These are phyloP conservation scores for Cylas formicarius DNA, from an alignment of 1,140 invertebrate species.

Conservation along the genomic window DNA sequence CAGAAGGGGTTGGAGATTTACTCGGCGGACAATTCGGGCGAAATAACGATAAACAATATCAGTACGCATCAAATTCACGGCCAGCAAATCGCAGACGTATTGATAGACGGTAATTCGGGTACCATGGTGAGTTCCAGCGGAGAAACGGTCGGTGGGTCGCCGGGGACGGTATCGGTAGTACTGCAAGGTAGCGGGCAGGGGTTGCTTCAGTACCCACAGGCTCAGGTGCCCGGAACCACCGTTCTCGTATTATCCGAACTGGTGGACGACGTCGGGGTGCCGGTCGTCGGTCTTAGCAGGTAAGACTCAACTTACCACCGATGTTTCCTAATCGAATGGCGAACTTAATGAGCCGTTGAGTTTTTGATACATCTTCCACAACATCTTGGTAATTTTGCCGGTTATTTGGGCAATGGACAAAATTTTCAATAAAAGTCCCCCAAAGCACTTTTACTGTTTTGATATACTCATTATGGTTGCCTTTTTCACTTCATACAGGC, in stretches of 20 bases:
- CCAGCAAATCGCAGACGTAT: conserved; percentile 44
- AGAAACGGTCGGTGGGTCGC: conserved; percentile 41
- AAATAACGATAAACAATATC: conserved; percentile 41
- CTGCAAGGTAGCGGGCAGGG: conserved; percentile 39
- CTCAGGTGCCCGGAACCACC: conserved; percentile 42
- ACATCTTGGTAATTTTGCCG: too few relatives aligned
- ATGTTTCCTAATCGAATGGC: neutral
- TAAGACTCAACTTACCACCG: conserved; percentile 19
- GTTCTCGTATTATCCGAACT: conserved; percentile 50
- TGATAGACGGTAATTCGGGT: conserved; percentile 44
- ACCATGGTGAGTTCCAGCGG: conserved; percentile 33
- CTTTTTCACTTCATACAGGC: too few relatives aligned
- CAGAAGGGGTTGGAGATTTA: conserved; percentile 46
- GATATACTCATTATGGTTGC: too few relatives aligned
- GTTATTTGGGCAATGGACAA: too few relatives aligned
- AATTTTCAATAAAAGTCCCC: too few relatives aligned
- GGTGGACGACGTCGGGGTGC: conserved; percentile 42
- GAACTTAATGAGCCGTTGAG: neutral
- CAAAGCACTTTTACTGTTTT: too few relatives aligned
- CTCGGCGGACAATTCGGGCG: conserved; percentile 45
- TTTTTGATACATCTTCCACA: neutral
- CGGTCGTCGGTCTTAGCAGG: conserved; percentile 39
- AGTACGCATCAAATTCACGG: conserved; percentile 46
- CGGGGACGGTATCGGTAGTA: conserved; percentile 39
- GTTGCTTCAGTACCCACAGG: conserved; percentile 39